A percentile compares a stretch with the other conserved stretches of the same genome.
Evolutionary conservation across 2,113 vertebrate species (phyloP).

Genomic region (Bubo bubo): DNA sequence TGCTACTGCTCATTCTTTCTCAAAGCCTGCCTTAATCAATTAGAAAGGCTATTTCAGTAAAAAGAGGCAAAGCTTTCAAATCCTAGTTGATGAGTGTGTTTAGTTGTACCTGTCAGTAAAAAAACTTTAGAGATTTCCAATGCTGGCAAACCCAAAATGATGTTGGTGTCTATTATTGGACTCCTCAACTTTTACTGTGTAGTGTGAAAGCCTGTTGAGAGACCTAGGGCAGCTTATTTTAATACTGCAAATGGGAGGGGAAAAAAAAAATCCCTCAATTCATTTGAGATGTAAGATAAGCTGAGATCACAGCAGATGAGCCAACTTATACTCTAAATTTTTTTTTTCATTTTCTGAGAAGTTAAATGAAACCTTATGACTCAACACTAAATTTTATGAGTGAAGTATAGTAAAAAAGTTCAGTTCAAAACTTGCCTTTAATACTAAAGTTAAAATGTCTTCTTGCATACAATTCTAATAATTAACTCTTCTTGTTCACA

Average conservation of each 20-base stretch:
- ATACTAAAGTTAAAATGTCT: not conserved
- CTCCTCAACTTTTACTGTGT: not conserved
- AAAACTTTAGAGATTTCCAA: not conserved
- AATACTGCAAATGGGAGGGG: not conserved
- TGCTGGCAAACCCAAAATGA: not conserved
- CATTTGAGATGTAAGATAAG: not conserved
- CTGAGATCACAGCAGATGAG: not conserved
- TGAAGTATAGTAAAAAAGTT: not conserved
- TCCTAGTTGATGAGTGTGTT: not conserved
- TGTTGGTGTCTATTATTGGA: not conserved
- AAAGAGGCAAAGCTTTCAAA: not conserved
- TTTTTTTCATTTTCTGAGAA: not conserved
- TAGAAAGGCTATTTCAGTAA: not conserved
- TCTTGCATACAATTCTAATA: not conserved
- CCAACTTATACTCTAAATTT: not conserved
- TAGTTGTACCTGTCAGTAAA: not conserved
- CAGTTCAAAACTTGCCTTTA: not conserved
- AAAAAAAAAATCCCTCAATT: not conserved
- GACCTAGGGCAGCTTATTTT: not conserved
- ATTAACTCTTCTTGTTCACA: slow-evolving; percentile 69
- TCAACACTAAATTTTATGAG: not conserved
- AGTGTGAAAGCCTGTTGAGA: not conserved
- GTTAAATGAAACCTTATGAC: not conserved
- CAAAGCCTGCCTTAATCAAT: not conserved
- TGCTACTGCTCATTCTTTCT: not conserved